Evolutionary conservation across 2,113 vertebrate species (phyloP), one percentile per base, ranked within the genome.

Genomic region (Eonycteris spelaea): DNA sequence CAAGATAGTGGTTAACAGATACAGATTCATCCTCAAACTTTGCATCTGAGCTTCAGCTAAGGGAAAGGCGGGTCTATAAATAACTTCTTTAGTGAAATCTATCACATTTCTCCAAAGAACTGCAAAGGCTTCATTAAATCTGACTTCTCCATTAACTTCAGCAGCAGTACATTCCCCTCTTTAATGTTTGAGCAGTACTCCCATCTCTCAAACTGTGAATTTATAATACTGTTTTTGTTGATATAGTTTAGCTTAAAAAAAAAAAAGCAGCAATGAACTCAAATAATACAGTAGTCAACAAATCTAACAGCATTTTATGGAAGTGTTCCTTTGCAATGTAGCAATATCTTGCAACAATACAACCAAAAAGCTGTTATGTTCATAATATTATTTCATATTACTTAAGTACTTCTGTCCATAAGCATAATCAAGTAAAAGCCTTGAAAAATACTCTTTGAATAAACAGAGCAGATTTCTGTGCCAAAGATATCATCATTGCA

Each of bases 51-150:
- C 30, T 30, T 93, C 97, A 97, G 51, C 95, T 88, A 97, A 83
- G 26, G 21, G 19, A 67, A 88, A 75, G 28, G 80, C 86, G 71
- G 48, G 10, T 96, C 97, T 98, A 98, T 97, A 98, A 98, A 98
- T 98, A 98, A 96, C 15, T 24, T 57, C 83, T 85, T 38, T 70
- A 2, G 7, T 40, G 67, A 98, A 98, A 98, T 98, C 84, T 94
- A 97, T 98, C 97, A 97, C 45, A 21, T 97, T 88, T 98, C 86
- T 94, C 86, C 74, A 90, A 65, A 96, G n/a, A 95, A 95, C 94
- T 94, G 90, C 70, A 97, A 97, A 98, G 87, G 79, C 95, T 95
- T 98, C 95, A 97, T 98, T 98, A 98, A 98, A 97, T 77, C 74
- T 98, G 97, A 98, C 92, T 97, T 97, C 74, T 97, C 94, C 88